These are phyloP conservation scores for Cossypha caffra DNA, from an alignment of 2,797 vertebrate genomes.

Conservation along the genomic window DNA sequence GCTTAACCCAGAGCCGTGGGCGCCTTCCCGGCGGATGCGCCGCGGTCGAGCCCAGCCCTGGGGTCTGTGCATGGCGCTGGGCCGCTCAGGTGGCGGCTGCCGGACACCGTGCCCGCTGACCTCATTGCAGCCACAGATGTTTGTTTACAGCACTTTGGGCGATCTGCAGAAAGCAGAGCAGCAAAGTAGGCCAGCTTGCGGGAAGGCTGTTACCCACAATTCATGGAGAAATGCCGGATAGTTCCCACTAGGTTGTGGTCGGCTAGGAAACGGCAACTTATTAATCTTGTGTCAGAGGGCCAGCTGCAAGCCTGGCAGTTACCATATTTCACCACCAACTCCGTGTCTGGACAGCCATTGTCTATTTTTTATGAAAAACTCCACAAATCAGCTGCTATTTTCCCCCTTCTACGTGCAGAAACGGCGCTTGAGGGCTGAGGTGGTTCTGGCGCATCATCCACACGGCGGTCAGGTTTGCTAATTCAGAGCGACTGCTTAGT, in stretches of 20 bases:
- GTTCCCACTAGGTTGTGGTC: conserved; percentile 99
- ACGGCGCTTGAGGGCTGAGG: conserved; percentile 11
- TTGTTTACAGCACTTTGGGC: conserved; percentile 88
- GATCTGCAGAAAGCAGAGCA: conserved; percentile 84
- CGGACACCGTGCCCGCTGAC: conserved; percentile 84
- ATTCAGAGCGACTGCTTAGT: conserved; percentile 89
- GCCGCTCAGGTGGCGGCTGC: conserved; percentile 76
- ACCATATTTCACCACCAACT: conserved; percentile 89
- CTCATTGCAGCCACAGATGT: conserved; percentile 93
- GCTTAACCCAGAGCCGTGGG: conserved; percentile 30
- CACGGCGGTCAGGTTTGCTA: conserved; percentile 84
- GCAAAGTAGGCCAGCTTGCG: conserved; percentile 96
- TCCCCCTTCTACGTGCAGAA: conserved; percentile 54
- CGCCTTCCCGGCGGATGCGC: neutral
- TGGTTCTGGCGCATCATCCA: conserved; percentile 70
- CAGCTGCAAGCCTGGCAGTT: conserved; percentile 94
- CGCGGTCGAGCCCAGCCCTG: neutral
- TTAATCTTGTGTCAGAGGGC: conserved; percentile 99
- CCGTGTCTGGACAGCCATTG: conserved; percentile 83
- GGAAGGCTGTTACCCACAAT: conserved; percentile 96
- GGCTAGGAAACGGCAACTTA: conserved; percentile 99
- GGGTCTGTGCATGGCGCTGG: conserved; percentile 31
- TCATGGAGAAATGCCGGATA: conserved; percentile 89
- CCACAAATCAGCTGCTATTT: conserved; percentile 82
- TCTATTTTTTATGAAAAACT: conserved; percentile 79